Conservation (phyloP, 2,797 vertebrate species). For the Parauchenoglanis punctatus region DNA sequence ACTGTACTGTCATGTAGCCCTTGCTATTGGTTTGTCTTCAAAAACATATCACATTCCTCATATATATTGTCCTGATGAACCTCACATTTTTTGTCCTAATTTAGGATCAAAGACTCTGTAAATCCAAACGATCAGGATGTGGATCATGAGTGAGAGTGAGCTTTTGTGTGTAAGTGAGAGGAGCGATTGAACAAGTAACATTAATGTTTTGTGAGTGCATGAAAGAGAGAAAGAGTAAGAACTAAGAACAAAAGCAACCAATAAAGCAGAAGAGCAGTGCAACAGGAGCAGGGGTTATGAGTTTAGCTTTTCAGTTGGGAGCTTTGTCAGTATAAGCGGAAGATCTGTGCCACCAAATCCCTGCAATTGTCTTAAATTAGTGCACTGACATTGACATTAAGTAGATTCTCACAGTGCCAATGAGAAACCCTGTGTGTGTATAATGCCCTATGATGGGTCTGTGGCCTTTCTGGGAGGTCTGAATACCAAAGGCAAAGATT, state of each 20-base stretch:
- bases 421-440: slow-evolving; percentile 34
- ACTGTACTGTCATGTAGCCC: slow-evolving; percentile 7
- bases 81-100: not conserved
- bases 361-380: slow-evolving; percentile 75
- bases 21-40: slow-evolving; percentile 28
- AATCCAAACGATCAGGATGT: slow-evolving; percentile 22
- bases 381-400: slow-evolving; percentile 72
- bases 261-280: slow-evolving; percentile 14
- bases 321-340: slow-evolving; percentile 58
- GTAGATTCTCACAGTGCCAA: slow-evolving; percentile 66
- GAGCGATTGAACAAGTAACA: slow-evolving; percentile 6
- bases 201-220: slow-evolving; percentile 33
- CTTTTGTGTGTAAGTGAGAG: slow-evolving; percentile 33
- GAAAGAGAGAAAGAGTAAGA: not conserved
- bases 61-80: too few relatives aligned
- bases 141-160: slow-evolving; percentile 31
- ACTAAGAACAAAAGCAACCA: slow-evolving; percentile 1
- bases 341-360: slow-evolving; percentile 52
- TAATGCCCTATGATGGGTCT: slow-evolving; percentile 65
- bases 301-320: slow-evolving; percentile 45
- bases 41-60: slow-evolving; percentile 7
- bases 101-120: slow-evolving; percentile 12
- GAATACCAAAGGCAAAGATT: slow-evolving; percentile 75
- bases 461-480: slow-evolving; percentile 70
- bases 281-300: slow-evolving; percentile 62